A percentile compares a stretch with the other conserved stretches of the same genome.
Conservation (phyloP, 2,797 vertebrate species). For the Sebastes umbrosus region DNA sequence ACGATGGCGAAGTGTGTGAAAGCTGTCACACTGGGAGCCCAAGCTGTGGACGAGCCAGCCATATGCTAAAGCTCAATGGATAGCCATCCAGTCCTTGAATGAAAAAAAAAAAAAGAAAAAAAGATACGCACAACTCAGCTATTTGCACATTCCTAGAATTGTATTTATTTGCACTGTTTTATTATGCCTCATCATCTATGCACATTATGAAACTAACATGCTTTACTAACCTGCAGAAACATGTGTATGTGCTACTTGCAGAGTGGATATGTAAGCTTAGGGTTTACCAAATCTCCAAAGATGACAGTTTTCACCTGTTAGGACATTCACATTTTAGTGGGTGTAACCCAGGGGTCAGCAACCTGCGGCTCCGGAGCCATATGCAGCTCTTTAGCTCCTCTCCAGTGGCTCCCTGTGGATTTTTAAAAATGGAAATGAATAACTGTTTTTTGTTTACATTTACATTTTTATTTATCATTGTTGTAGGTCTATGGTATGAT, state of each 20-base stretch:
- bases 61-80: conserved; percentile 81
- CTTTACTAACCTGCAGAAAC: conserved; percentile 18
- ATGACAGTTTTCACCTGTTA: background rate
- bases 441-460: too few relatives aligned
- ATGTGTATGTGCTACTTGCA: background rate
- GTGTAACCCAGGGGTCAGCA: background rate
- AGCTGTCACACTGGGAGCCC: conserved; percentile 89
- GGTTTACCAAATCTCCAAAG: conserved; percentile 13
- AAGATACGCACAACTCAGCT: conserved; percentile 51
- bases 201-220: conserved; percentile 3
- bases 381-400: too few relatives aligned
- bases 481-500: too few relatives aligned
- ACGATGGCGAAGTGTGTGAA: conserved; percentile 95
- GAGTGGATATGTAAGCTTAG: conserved; percentile 10
- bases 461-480: too few relatives aligned
- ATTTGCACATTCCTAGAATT: conserved; percentile 58
- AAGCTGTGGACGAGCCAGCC: conserved; percentile 88
- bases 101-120: background rate
- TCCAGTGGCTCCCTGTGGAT: too few relatives aligned
- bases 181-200: background rate
- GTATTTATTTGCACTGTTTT: conserved; percentile 51
- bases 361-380: too few relatives aligned
- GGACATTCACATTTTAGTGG: conserved; percentile 1
- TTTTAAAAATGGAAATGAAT: too few relatives aligned
- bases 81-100: background rate